Evolutionary conservation across 2,888 invertebrate species (phyloP).

Genomic region (Exephanes ischioxanthus): DNA sequence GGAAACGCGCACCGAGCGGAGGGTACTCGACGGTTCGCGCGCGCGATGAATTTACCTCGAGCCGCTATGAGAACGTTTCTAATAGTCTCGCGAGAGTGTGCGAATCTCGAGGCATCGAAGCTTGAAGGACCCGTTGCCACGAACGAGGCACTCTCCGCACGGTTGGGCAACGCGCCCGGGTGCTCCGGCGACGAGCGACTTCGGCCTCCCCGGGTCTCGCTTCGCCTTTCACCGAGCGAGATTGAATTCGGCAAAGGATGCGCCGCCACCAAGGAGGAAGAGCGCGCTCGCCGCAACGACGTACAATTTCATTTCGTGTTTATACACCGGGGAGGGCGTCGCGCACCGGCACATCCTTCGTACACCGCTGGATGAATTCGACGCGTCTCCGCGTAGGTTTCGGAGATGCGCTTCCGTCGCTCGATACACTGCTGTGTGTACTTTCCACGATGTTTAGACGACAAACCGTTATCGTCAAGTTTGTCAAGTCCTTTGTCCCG

Average conservation of each 20-base stretch:
- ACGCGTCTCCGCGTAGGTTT: neutral
- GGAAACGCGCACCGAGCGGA: neutral
- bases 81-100: neutral
- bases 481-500: slow-evolving; percentile 20
- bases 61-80: slow-evolving; percentile 7
- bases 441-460: neutral
- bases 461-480: slow-evolving; percentile 44
- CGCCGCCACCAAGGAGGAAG: slow-evolving; percentile 10
- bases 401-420: neutral
- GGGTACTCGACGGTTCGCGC: neutral
- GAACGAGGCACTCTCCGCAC: neutral
- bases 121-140: neutral
- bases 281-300: slow-evolving; percentile 13
- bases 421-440: too few species aligned
- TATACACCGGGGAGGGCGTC: slow-evolving; percentile 22
- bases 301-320: slow-evolving; percentile 48
- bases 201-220: slow-evolving; percentile 10
- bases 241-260: slow-evolving; percentile 47
- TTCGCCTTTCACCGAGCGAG: slow-evolving; percentile 33
- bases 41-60: neutral
- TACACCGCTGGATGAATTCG: slow-evolving; percentile 15
- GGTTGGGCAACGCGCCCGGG: neutral
- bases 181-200: neutral
- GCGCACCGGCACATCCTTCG: neutral
- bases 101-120: neutral